Evolutionary conservation across 2,797 vertebrate genomes (phyloP), one percentile per base, ranked within the genome.

Genomic region (Xenentodon cancila): DNA sequence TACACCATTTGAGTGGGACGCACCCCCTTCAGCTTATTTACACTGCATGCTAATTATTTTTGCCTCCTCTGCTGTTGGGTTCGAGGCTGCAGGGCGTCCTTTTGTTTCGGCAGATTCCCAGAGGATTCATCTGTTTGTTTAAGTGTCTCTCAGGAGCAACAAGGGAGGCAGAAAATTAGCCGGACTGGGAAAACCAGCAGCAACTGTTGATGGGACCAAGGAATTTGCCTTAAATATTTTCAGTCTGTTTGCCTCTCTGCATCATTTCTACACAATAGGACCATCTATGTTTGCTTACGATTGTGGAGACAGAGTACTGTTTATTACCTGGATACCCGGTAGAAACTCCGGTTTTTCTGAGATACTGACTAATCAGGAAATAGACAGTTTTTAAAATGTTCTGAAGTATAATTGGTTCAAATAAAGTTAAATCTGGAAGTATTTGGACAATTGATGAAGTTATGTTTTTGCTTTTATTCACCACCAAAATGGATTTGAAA

Each of bases 201-300:
- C 77, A 86, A 82, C 85, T 83, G 85, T 87, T 89, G 81, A 85
- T 82, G 0, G 32, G 66, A 73, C 66, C 5, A 44, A 45, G 75
- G 76, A 83, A 87, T 88, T 59, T 61, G 2, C 66, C 22, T 44
- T 6, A 19, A 69, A 47, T 60, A 32, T 51, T 51, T 74, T 30
- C 59, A 59, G 37, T 37, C 18, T 7, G 21, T 56, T 19, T 22
- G 30, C 42, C 45, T 45, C 49, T 45, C 9, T 53, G 27, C 19
- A 49, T 55, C 42, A 0, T 21, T 53, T 21, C 9, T 46, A 19
- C 44, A 3, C 44, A 45, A 9, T 8, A 46, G 44, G 2, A 46
- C 9, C n/a, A 11, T 3, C 11, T 8, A 5, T 19, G 20, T 47
- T 11, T 3, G 12, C 19, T 18, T 9, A 45, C 8, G 7, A 8